These are phyloP conservation scores for Cheilosia vulpina DNA, from an alignment of 2,888 invertebrate species.

Conservation along the genomic window DNA sequence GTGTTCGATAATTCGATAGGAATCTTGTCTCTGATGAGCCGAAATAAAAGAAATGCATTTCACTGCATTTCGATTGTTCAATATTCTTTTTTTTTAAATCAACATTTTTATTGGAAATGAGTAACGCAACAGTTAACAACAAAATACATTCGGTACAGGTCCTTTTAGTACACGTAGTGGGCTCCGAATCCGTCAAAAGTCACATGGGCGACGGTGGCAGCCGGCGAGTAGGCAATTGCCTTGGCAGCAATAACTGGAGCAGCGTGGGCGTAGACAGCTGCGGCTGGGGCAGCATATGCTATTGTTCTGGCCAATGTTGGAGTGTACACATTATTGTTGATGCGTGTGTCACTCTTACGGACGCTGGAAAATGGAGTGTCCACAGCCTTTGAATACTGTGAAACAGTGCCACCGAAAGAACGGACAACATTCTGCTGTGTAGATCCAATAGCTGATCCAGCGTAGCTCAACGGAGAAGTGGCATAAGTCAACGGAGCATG, in stretches of 20 bases:
- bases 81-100: background rate
- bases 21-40: no score
- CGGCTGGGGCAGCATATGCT: slow-evolving; percentile 78
- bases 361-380: slow-evolving; percentile 86
- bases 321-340: slow-evolving; percentile 82
- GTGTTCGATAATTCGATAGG: no score
- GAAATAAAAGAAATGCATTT: no score
- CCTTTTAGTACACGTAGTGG: slow-evolving; percentile 86
- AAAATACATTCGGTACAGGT: background rate
- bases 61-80: no score
- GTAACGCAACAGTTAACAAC: background rate
- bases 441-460: slow-evolving; percentile 82
- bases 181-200: slow-evolving; percentile 86
- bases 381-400: slow-evolving; percentile 86
- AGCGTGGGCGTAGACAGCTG: slow-evolving; percentile 76
- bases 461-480: slow-evolving; percentile 75
- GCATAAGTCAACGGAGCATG: slow-evolving; percentile 79
- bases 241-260: slow-evolving; percentile 78
- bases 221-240: slow-evolving; percentile 83
- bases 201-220: slow-evolving; percentile 86
- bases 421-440: slow-evolving; percentile 86
- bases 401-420: slow-evolving; percentile 85
- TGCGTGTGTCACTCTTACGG: slow-evolving; percentile 85
- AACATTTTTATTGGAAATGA: slow-evolving; percentile 14
- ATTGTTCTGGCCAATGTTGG: slow-evolving; percentile 76